Evolutionary conservation across 1,140 invertebrate species (phyloP).

Genomic region (Nautilus pompilius): DNA sequence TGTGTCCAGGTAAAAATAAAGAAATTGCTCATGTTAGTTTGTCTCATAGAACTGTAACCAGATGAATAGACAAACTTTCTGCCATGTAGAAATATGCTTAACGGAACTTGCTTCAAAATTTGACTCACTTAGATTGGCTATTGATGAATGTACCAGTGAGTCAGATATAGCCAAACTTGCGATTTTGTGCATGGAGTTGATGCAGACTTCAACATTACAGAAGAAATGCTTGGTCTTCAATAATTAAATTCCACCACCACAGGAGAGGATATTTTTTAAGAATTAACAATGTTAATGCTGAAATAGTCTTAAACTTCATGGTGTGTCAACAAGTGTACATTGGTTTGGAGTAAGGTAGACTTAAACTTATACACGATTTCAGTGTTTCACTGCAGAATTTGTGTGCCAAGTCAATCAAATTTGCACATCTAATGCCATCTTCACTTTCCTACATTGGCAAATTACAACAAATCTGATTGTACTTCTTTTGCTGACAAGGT

Average conservation of each 20-base stretch:
- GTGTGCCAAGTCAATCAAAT: background rate
- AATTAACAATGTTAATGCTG: background rate
- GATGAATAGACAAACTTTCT: background rate
- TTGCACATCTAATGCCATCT: background rate
- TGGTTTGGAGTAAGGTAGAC: background rate
- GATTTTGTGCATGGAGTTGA: no score
- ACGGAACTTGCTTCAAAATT: background rate
- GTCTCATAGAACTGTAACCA: background rate
- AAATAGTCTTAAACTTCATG: background rate
- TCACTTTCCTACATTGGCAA: background rate
- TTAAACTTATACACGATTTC: background rate
- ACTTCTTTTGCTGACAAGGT: background rate
- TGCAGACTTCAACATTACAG: no score
- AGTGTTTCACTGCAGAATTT: background rate
- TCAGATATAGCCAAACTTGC: background rate
- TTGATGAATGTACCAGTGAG: background rate
- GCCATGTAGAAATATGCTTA: no score
- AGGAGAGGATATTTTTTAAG: no score
- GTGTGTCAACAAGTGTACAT: background rate
- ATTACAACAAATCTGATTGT: background rate
- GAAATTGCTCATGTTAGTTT: background rate
- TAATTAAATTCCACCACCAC: no score
- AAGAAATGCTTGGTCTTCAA: no score
- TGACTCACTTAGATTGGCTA: background rate
- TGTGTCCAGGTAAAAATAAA: background rate